phyloP scores from a whole-genome alignment of 1,140 invertebrate species.

The Lycorma delicatula region DNA sequence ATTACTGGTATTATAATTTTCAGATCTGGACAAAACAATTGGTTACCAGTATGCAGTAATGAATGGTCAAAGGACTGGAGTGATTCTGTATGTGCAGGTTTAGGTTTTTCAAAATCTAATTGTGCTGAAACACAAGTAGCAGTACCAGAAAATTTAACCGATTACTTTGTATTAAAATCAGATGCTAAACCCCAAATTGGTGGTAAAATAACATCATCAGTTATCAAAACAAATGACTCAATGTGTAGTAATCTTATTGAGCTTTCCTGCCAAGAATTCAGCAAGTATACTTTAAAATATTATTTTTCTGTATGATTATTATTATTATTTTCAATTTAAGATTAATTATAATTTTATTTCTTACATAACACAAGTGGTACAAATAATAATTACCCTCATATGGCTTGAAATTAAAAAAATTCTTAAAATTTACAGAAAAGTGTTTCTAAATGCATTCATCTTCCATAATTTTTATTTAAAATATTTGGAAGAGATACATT shows the following conservation, averaged over 20 bases:
- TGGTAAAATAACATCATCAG: constrained; percentile 36
- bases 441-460: no score
- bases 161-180: constrained; percentile 38
- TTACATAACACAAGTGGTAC: no score
- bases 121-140: constrained; percentile 14
- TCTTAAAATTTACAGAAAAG: no score
- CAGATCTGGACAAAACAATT: no score
- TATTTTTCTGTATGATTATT: no score
- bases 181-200: constrained; percentile 29
- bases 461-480: no score
- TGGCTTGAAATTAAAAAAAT: no score
- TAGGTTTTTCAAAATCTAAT: constrained; percentile 44
- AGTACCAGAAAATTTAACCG: constrained; percentile 11
- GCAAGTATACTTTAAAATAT: constrained; percentile 33
- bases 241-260: constrained; percentile 43
- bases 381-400: no score
- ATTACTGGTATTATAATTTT: no score
- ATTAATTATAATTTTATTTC: no score
- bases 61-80: constrained; percentile 46
- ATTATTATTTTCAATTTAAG: no score
- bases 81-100: constrained; percentile 42
- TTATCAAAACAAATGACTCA: constrained; percentile 36
- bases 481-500: no score
- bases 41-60: constrained; percentile 43
- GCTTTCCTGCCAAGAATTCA: constrained; percentile 48